Base-by-base conservation (phyloP, 1,140 invertebrate genomes). In the Lordiphosa mommai region DNA sequence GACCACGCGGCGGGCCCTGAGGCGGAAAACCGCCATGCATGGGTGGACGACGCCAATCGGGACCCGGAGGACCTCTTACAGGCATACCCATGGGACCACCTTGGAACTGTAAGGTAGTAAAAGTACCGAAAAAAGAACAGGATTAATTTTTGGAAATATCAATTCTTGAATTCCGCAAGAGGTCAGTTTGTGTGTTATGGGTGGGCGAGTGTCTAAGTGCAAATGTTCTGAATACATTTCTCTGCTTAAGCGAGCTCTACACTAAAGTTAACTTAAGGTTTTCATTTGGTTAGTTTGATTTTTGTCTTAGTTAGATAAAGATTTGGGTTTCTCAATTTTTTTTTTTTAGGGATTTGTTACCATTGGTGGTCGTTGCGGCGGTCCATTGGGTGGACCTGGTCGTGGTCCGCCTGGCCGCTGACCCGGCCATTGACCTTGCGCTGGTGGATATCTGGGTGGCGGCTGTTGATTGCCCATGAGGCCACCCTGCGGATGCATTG, bases 1-100 rank as follows among this genome's bases (percentile, higher is more conserved):
- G 92, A 41, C 92, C 92, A 84, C 93, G 92, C 43, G 92, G 91
- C 66, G 91, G 89, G 88, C 90, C 90, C 66, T 89, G 88, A 0
- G 90, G 90, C 64, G 90, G 90, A 56, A 85, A 85, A 10, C 90
- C 90, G 50, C 90, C 90, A 69, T 91, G 90, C 90, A 91, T 91
- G 60, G 94, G 94, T 48, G 94, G 94, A 70, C 93, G 89, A 82
- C 93, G 94, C 94, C 94, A 95, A 73, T 95, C 94, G 7, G 93
- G 93, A 47, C 92, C 90, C 5, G 92, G 92, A 10, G 92, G 92
- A 8, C 88, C 88, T 33, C 92, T 90, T 13, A 93, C 92, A 38
- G 93, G 93, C 60, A 93, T 93, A 16, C 92, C 92, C 51, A 93
- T 92, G 38, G 92, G 92, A 55, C 91, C 93, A 60, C 91, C 93